Base-by-base conservation (phyloP, 2,797 vertebrate species). In the Syngnathus rostellatus region DNA sequence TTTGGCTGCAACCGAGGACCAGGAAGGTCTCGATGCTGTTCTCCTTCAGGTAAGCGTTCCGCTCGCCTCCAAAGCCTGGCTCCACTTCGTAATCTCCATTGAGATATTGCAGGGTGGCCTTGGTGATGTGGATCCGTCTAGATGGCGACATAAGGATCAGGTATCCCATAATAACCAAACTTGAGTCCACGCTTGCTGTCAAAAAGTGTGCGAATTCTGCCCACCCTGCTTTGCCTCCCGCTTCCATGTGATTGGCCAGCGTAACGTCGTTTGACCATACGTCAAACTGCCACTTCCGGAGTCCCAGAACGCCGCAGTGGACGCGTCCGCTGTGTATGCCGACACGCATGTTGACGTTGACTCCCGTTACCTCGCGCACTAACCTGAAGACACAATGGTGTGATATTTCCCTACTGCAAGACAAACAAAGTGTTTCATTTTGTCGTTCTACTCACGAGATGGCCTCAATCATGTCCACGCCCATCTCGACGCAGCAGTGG, bases 401-500 rank as follows among this genome's bases (percentile, higher is more conserved):
- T 77, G 39, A 23, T 19, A 8, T 45, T 37, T 9, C 1, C 25
- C 17, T 16, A 17, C 38, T 37, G 48, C 37, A 53, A 39, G n/a
- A 39, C 38, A 14, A 64, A 50, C 59, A 23, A 5, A 17, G 17
- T 0, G 21, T 3, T 37, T 14, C 38, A 64, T 67, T 25, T 25
- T 12, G 11, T 43, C 23, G 19, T 51, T 75, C n/a, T 62, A 87
- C 88, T 96, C 86, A 98, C 96, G 95, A 96, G 87, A 98, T 98
- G 72, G 96, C 95, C 83, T 96, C 95, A 0, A 98, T 98, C 96
- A 98, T 98, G 90, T 98, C 95, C 0, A 98, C 94, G 0, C 96
- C 96, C 95, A 98, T 98, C 88, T 98, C 95, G 82, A 98, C 96
- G 0, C 96, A 98, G 90, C 96, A 98, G 89, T 98, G 96, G 12